Conservation (phyloP, 1,140 invertebrate species). For the Euwallacea similis region DNA sequence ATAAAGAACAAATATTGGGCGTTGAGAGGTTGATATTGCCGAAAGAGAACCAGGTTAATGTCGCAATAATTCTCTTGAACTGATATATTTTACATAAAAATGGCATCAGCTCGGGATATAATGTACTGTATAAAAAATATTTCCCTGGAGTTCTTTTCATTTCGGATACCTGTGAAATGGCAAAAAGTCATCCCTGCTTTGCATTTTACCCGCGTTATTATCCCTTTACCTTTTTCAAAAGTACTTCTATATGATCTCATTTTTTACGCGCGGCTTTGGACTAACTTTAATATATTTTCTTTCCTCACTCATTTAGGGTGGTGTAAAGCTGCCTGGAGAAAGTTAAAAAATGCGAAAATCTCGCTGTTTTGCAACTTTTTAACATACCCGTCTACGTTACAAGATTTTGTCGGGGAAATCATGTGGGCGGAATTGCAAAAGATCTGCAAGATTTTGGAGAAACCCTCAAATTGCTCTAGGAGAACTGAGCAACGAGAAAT, state of each 20-base stretch:
- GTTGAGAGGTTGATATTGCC: neutral
- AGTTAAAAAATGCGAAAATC: too few relatives aligned
- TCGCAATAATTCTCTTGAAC: conserved; percentile 8
- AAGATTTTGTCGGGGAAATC: too few relatives aligned
- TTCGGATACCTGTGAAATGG: conserved; percentile 25
- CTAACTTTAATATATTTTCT: conserved; percentile 34
- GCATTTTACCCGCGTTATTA: conserved; percentile 31
- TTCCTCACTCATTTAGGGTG: neutral
- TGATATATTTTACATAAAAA: conserved; percentile 27
- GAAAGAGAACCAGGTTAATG: conserved; percentile 4
- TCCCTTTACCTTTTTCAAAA: conserved; percentile 35
- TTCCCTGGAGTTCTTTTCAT: conserved; percentile 27
- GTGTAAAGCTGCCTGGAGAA: too few relatives aligned
- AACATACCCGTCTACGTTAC: too few relatives aligned
- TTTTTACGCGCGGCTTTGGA: conserved; percentile 32
- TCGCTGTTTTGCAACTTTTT: too few relatives aligned
- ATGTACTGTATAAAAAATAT: conserved; percentile 21
- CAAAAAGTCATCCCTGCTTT: conserved; percentile 35
- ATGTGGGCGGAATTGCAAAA: too few relatives aligned
- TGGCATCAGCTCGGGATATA: conserved; percentile 1
- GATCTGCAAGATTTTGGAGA: too few relatives aligned
- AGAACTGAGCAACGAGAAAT: too few relatives aligned
- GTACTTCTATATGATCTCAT: conserved; percentile 34
- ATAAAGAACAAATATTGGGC: neutral
- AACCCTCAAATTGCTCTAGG: too few relatives aligned